Evolutionary conservation across 2,888 invertebrate genomes (phyloP).

Genomic region (Plebejus melissa): DNA sequence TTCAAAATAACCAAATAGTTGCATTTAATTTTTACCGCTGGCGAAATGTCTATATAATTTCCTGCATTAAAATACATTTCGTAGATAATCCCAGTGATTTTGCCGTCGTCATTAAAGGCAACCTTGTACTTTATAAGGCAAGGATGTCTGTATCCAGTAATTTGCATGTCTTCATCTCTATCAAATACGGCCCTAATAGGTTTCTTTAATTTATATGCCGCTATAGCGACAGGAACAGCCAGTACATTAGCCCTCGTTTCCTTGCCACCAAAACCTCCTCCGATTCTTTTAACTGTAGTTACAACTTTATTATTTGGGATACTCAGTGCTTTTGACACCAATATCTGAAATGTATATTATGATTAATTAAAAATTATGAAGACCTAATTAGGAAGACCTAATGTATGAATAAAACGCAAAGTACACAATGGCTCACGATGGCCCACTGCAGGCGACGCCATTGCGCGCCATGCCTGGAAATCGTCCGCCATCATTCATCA

Average conservation of each 20-base stretch:
- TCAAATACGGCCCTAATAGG: slow-evolving; percentile 89
- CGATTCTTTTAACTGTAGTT: slow-evolving; percentile 86
- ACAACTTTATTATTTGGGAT: slow-evolving; percentile 84
- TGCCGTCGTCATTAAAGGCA: slow-evolving; percentile 84
- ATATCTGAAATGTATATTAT: slow-evolving; percentile 61
- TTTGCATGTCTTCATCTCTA: slow-evolving; percentile 91
- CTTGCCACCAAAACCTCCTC: slow-evolving; percentile 95
- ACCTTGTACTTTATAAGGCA: slow-evolving; percentile 87
- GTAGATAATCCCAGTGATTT: slow-evolving; percentile 81
- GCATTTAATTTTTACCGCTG: slow-evolving; percentile 65
- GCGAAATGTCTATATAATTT: slow-evolving; percentile 84
- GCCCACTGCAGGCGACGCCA: too few relatives aligned
- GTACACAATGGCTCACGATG: too few relatives aligned
- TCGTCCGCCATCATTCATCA: too few relatives aligned
- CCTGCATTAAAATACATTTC: slow-evolving; percentile 86
- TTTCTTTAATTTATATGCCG: slow-evolving; percentile 84
- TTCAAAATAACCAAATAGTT: not conserved
- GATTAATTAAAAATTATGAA: not conserved
- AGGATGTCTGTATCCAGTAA: slow-evolving; percentile 89
- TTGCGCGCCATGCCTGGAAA: too few relatives aligned
- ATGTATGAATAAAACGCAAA: not conserved
- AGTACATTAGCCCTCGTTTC: slow-evolving; percentile 82
- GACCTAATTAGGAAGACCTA: not conserved
- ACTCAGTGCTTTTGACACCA: slow-evolving; percentile 80
- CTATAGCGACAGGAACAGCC: slow-evolving; percentile 84